A percentile compares a stretch with the other conserved stretches of the same genome.
phyloP scores from a whole-genome alignment of 2,888 invertebrate species.

The Eudemis profundana region DNA sequence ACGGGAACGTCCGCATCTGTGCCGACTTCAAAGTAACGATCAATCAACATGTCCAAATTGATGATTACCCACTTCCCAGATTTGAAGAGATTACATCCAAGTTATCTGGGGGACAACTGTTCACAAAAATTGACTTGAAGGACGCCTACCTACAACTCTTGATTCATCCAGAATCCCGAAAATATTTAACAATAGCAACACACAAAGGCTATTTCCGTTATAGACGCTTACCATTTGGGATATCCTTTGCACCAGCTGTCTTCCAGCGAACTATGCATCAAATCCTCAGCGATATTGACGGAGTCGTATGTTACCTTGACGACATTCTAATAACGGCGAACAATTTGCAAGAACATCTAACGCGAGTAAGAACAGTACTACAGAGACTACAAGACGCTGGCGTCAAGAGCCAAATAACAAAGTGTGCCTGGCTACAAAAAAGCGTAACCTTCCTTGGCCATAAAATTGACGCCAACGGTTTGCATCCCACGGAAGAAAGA shows the following conservation, averaged over 20 bases:
- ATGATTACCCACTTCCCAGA: slow-evolving; percentile 13
- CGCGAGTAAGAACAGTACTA: slow-evolving; percentile 13
- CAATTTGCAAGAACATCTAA: slow-evolving; percentile 1
- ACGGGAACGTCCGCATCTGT: slow-evolving; percentile 6
- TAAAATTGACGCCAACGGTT: neutral
- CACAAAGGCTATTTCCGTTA: slow-evolving; percentile 12
- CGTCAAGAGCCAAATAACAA: slow-evolving; percentile 16
- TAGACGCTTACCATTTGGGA: slow-evolving; percentile 1
- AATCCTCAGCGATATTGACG: slow-evolving; percentile 12
- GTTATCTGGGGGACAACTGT: slow-evolving; percentile 3
- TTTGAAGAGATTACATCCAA: slow-evolving; percentile 8
- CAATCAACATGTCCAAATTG: slow-evolving; percentile 13
- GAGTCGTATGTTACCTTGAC: slow-evolving; percentile 11
- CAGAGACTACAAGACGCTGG: slow-evolving; percentile 16
- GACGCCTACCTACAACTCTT: slow-evolving; percentile 2
- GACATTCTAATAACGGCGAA: slow-evolving; percentile 11
- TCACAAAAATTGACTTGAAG: slow-evolving; percentile 3
- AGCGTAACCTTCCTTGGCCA: slow-evolving; percentile 16
- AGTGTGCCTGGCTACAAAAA: slow-evolving; percentile 23
- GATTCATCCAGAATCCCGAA: slow-evolving; percentile 2
- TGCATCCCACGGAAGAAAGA: slow-evolving; percentile 20
- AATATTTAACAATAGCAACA: slow-evolving; percentile 5
- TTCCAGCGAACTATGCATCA: slow-evolving; percentile 21
- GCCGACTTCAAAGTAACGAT: slow-evolving; percentile 21
- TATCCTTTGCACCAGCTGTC: slow-evolving; percentile 9